Evolutionary conservation across 1,140 invertebrate genomes (phyloP).

Genomic region (Cephus cinctus): DNA sequence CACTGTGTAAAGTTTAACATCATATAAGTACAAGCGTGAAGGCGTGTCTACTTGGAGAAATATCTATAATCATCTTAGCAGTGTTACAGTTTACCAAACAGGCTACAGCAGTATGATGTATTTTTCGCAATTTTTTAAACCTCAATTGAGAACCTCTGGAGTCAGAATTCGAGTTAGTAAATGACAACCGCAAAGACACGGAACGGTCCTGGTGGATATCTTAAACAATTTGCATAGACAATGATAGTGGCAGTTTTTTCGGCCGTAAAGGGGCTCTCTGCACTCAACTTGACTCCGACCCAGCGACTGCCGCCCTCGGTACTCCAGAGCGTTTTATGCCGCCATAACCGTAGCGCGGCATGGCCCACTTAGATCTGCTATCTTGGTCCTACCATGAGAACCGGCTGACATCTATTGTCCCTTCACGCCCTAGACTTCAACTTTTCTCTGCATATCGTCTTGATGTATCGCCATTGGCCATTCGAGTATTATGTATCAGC

Average conservation of each 20-base stretch:
- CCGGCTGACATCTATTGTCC: conserved; percentile 50
- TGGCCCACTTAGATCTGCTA: conserved; percentile 58
- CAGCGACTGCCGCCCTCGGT: conserved; percentile 17
- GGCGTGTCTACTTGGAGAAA: too few species aligned
- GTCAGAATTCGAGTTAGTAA: too few species aligned
- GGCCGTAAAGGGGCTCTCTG: conserved; percentile 47
- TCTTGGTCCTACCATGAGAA: conserved; percentile 38
- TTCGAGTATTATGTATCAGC: too few species aligned
- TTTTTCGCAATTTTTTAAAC: neutral
- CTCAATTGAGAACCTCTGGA: neutral
- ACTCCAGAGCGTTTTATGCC: conserved; percentile 49
- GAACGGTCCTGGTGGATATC: conserved; percentile 40
- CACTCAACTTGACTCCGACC: conserved; percentile 18
- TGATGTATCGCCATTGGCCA: too few species aligned
- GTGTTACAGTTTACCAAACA: too few species aligned
- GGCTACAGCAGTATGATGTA: neutral
- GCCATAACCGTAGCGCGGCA: conserved; percentile 54
- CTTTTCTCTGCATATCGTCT: too few species aligned
- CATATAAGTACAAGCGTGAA: too few species aligned
- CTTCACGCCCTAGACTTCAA: conserved; percentile 15
- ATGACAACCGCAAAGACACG: conserved; percentile 15
- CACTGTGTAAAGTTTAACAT: too few species aligned
- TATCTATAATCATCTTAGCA: too few species aligned
- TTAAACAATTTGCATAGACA: conserved; percentile 59
- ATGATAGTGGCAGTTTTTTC: conserved; percentile 56